phyloP scores from a whole-genome alignment of 30 jellyfish, hydroid and myxozoan genomes.

The Cassiopea andromeda region DNA sequence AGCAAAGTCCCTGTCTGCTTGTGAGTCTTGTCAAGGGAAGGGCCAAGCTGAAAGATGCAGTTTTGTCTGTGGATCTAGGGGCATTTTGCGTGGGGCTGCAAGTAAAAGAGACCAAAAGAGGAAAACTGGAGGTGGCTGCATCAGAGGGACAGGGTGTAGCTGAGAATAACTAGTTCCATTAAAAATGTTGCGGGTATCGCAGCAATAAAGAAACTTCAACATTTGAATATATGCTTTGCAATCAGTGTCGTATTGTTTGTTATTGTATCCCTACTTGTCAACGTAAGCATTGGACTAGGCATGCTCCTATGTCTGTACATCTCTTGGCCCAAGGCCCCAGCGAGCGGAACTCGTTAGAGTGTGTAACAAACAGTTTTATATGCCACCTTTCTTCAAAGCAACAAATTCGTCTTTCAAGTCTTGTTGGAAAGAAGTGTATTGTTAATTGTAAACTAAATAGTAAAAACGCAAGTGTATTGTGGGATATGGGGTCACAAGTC shows the following conservation, averaged over 20 bases:
- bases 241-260: slow-evolving; percentile 52
- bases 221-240: slow-evolving; percentile 18
- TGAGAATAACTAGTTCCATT: slow-evolving; percentile 39
- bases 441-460: slow-evolving; percentile 64
- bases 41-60: slow-evolving; percentile 54
- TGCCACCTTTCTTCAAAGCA: slow-evolving; percentile 64
- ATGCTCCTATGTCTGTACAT: slow-evolving; percentile 25
- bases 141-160: slow-evolving; percentile 51
- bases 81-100: slow-evolving; percentile 71
- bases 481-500: slow-evolving; percentile 82
- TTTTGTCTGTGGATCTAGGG: slow-evolving; percentile 16
- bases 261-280: slow-evolving; percentile 62
- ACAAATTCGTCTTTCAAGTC: slow-evolving; percentile 37
- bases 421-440: slow-evolving; percentile 66
- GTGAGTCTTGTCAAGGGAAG: slow-evolving; percentile 47
- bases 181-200: slow-evolving; percentile 27
- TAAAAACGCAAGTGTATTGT: slow-evolving; percentile 14
- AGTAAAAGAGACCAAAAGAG: slow-evolving; percentile 44
- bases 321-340: slow-evolving; percentile 42
- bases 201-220: slow-evolving; percentile 36
- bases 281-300: slow-evolving; percentile 70
- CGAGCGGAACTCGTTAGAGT: not conserved
- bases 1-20: slow-evolving; percentile 32
- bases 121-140: slow-evolving; percentile 77
- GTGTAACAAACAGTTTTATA: slow-evolving; percentile 19